phyloP scores from a whole-genome alignment of 1,140 invertebrate genomes.

The Apis dorsata region DNA sequence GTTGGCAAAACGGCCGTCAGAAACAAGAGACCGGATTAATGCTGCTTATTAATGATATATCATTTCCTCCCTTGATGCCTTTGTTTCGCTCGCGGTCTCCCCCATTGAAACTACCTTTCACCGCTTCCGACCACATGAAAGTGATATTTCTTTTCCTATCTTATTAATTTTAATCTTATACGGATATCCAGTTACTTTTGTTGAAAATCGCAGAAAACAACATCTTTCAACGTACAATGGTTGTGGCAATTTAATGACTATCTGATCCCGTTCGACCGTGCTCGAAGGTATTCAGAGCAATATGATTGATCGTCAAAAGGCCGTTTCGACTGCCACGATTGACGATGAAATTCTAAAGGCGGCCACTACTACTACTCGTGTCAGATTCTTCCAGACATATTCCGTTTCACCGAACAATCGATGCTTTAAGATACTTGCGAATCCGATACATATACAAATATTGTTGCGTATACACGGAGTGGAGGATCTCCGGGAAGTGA shows the following conservation, averaged over 20 bases:
- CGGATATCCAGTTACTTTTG: background rate
- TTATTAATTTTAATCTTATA: background rate
- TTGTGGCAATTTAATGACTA: background rate
- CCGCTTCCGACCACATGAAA: background rate
- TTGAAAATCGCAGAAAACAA: background rate
- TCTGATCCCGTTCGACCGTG: background rate
- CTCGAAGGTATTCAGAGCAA: slow-evolving; percentile 11
- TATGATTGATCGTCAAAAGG: slow-evolving; percentile 24
- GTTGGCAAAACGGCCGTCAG: slow-evolving; percentile 28
- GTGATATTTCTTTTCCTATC: background rate
- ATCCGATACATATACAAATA: background rate
- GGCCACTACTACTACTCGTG: background rate
- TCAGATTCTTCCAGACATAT: slow-evolving; percentile 2
- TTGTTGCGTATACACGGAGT: background rate
- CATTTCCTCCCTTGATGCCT: slow-evolving; percentile 6
- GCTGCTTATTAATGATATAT: slow-evolving; percentile 36
- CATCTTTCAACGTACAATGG: background rate
- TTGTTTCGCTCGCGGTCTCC: background rate
- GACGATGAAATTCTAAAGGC: slow-evolving; percentile 8
- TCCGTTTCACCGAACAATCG: slow-evolving; percentile 10
- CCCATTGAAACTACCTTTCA: background rate
- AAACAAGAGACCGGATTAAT: slow-evolving; percentile 28
- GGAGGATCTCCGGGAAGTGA: background rate
- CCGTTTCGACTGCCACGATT: slow-evolving; percentile 8
- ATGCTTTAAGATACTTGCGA: too few species aligned